These are phyloP conservation scores for Heliopora coerulea DNA, from an alignment of 92 coral and sea anemone genomes.

Conservation along the genomic window DNA sequence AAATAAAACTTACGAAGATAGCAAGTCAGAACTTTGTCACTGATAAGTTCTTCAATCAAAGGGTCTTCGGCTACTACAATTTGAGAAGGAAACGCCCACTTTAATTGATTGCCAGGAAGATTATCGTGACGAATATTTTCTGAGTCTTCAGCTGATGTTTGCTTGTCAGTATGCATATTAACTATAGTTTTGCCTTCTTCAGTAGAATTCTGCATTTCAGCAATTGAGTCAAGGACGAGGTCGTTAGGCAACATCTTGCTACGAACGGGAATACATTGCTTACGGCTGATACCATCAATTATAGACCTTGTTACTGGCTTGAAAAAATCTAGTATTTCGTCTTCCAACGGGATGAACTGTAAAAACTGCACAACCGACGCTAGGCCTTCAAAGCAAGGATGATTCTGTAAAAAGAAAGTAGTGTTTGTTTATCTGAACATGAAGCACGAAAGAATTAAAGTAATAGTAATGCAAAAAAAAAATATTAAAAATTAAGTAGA, in stretches of 20 bases:
- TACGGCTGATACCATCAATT: slow-evolving; percentile 64
- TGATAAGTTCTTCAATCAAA: slow-evolving; percentile 46
- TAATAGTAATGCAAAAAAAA: no score
- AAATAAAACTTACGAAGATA: slow-evolving; percentile 73
- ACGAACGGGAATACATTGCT: slow-evolving; percentile 67
- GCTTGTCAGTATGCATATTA: not conserved
- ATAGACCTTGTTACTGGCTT: slow-evolving; percentile 79
- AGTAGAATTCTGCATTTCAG: not conserved
- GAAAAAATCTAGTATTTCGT: slow-evolving; percentile 82
- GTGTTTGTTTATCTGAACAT: not conserved
- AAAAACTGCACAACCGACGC: slow-evolving; percentile 65
- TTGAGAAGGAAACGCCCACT: slow-evolving; percentile 78
- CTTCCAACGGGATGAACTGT: slow-evolving; percentile 83
- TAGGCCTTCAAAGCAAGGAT: slow-evolving; percentile 65
- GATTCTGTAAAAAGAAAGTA: slow-evolving; percentile 47
- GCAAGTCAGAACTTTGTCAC: slow-evolving; percentile 59
- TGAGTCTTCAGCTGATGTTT: not conserved
- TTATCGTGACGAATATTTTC: not conserved
- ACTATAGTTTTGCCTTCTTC: no score
- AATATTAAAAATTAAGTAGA: no score
- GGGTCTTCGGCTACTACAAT: slow-evolving; percentile 67
- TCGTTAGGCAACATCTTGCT: slow-evolving; percentile 10
- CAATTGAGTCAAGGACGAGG: not conserved
- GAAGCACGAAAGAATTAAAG: no score
- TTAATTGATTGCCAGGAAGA: slow-evolving; percentile 18